These are phyloP conservation scores for Bubo bubo DNA, from an alignment of 2,113 vertebrate species.

Conservation along the genomic window DNA sequence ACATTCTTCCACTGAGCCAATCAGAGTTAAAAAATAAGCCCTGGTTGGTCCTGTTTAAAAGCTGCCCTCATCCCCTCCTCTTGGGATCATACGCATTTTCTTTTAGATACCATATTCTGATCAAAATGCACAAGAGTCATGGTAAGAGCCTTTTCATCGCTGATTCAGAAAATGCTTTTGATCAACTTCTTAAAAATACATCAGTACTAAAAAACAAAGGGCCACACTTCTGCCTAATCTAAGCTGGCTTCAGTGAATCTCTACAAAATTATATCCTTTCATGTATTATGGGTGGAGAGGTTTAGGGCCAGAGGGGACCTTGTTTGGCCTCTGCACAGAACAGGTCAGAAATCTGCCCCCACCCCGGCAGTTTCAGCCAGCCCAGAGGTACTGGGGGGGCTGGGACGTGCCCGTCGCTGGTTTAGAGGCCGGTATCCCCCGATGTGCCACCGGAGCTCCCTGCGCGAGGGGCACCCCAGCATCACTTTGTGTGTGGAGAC, in stretches of 20 bases:
- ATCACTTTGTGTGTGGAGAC: fast-evolving
- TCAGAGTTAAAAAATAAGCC: neutral
- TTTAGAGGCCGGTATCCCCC: neutral
- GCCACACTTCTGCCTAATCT: neutral
- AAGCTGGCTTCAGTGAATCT: neutral
- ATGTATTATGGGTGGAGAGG: neutral
- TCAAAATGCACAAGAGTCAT: neutral
- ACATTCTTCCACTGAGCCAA: neutral
- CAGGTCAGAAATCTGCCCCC: neutral
- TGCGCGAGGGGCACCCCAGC: neutral
- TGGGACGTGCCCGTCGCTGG: fast-evolving
- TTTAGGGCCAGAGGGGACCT: neutral
- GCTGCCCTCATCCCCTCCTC: neutral
- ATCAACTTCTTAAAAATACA: neutral
- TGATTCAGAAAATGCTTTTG: neutral
- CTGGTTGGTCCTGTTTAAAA: neutral
- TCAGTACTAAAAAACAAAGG: neutral
- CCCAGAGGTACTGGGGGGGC: neutral
- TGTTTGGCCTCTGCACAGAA: neutral
- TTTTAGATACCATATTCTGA: neutral
- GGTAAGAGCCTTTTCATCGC: neutral
- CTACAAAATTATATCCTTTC: neutral
- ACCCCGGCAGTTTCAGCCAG: neutral
- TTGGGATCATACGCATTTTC: neutral
- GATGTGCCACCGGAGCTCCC: neutral